Base-by-base conservation (phyloP, 2,797 vertebrate species). In the Fistularia tabacaria region DNA sequence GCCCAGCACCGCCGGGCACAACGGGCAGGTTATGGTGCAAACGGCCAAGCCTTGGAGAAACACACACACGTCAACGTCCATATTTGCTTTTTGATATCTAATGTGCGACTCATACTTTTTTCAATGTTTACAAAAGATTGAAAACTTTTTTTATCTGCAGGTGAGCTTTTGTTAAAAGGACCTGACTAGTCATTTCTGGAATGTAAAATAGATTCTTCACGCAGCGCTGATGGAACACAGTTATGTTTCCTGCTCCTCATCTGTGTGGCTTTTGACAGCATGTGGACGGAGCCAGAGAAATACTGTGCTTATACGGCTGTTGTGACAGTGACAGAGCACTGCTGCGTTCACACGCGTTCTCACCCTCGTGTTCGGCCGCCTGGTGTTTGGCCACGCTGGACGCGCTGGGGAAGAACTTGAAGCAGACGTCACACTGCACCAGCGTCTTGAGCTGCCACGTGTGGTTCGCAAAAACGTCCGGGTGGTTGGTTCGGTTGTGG, bases 401-500 rank as follows among this genome's bases (percentile, higher is more conserved):
- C 0, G 81, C 67, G 49, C 81, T 95, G 46, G 91, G 74, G 58
- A 94, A 95, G 60, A 91, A 89, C 77, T 91, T 93, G 71, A 92
- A 88, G 74, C 95, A 96, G 68, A 90, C 76, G 7, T 89, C 88
- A 63, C 93, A 96, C 81, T 89, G 90, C 11, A 93, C 81, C 3
- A 92, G 87, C 0, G 80, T 87, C 81, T 82, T 94, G 62, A 92
- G 88, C 50, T 89, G 90, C 9, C 85, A 80, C 43, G 91, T 93
- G 73, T 95, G 93, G 52, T 79, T 90, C 9, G 91, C 90, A 69
- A 92, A 93, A 46, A 92, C 81, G 1, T 94, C 93, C 0, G 93
- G 92, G 50, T 96, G 93, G 65, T 92, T 92, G 46, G 92, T 96
- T 65, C 92, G 88, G 79, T 94, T 97, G 53, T 96, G 95, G 75